Percentiles rank a stretch among this genome's conserved stretches.
phyloP scores from a whole-genome alignment of 2,113 vertebrate genomes.

The Synchiropus splendidus region DNA sequence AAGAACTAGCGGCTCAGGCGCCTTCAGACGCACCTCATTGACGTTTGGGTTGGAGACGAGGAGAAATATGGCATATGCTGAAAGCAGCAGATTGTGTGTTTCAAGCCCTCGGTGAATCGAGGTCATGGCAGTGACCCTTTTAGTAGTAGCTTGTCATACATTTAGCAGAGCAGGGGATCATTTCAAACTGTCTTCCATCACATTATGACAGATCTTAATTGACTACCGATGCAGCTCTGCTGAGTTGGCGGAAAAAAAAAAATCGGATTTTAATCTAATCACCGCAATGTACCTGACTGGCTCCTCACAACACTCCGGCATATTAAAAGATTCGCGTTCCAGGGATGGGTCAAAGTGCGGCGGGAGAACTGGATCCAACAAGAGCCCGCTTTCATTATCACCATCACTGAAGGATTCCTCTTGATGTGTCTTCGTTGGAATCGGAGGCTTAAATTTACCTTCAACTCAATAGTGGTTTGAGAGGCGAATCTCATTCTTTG shows the following conservation, averaged over 20 bases:
- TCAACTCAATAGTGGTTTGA: no score
- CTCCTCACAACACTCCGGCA: conserved; percentile 44
- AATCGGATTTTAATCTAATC: conserved; percentile 60
- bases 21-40: conserved; percentile 53
- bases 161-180: conserved; percentile 59
- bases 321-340: conserved; percentile 60
- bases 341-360: conserved; percentile 26
- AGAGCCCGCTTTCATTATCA: no score
- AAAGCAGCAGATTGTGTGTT: conserved; percentile 59
- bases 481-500: no score
- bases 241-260: conserved; percentile 49
- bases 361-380: conserved; percentile 23
- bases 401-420: no score
- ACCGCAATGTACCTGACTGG: conserved; percentile 55
- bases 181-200: conserved; percentile 66
- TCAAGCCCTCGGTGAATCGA: conserved; percentile 56
- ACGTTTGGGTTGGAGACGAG: conserved; percentile 47
- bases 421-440: no score
- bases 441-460: no score
- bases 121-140: conserved; percentile 60
- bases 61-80: conserved; percentile 57
- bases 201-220: conserved; percentile 65
- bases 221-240: conserved; percentile 59
- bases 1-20: conserved; percentile 32
- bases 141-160: conserved; percentile 59